Evolutionary conservation across 2,113 vertebrate genomes (phyloP).

Genomic region (Thymallus thymallus): DNA sequence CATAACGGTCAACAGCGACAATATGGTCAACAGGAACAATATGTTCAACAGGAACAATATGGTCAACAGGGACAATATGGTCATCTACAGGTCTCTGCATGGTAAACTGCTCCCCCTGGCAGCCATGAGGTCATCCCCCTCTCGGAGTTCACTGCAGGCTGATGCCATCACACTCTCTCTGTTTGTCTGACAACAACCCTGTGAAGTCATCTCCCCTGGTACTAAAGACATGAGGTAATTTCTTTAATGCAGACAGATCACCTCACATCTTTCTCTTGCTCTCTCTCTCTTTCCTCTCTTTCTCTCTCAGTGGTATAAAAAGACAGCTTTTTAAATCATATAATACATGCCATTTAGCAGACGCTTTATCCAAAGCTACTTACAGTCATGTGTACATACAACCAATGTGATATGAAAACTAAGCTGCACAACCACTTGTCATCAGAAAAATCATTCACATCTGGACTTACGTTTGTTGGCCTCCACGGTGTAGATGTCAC

Average conservation of each 20-base stretch:
- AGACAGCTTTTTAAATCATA: too few species aligned
- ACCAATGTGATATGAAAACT: neutral
- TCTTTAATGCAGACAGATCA: conserved; percentile 52
- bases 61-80: conserved; percentile 20
- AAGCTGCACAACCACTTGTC: neutral
- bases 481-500: conserved; percentile 78
- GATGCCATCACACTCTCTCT: neutral
- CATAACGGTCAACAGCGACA: neutral
- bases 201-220: conserved; percentile 47
- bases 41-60: neutral
- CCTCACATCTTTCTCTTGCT: conserved; percentile 18
- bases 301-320: too few species aligned
- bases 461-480: conserved; percentile 70
- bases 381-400: neutral
- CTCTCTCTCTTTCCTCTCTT: neutral
- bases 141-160: neutral
- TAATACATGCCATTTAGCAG: too few species aligned
- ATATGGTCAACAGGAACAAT: conserved; percentile 20
- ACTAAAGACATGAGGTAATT: conserved; percentile 51
- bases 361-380: too few species aligned
- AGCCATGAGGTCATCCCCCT: conserved; percentile 31
- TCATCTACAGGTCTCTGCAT: conserved; percentile 23
- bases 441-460: neutral
- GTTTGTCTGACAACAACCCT: conserved; percentile 34
- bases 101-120: conserved; percentile 9